These are phyloP conservation scores for Drosophila athabasca DNA, from an alignment of 1,140 invertebrate species.

Conservation along the genomic window DNA sequence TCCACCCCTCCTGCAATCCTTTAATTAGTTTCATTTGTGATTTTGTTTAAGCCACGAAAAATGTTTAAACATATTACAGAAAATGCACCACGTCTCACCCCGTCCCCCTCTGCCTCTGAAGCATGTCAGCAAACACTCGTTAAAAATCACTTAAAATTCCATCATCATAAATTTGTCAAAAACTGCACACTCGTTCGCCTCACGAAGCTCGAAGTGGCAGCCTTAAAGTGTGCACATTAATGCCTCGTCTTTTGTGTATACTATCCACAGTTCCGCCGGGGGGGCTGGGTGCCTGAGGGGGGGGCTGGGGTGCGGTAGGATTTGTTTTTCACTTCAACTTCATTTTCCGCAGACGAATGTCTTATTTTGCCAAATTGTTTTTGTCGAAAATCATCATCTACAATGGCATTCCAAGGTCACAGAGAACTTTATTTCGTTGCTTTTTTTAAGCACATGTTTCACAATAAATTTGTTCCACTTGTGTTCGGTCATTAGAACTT, in stretches of 20 bases:
- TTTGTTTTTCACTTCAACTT: constrained; percentile 24
- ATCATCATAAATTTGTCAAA: constrained; percentile 84
- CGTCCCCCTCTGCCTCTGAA: background rate
- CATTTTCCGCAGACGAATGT: too few species aligned
- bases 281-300: background rate
- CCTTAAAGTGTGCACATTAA: constrained; percentile 45
- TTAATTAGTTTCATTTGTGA: too few species aligned
- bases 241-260: constrained; percentile 37
- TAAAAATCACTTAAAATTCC: constrained; percentile 84
- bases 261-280: constrained; percentile 11
- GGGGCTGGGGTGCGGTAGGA: background rate
- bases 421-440: too few species aligned
- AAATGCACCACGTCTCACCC: constrained; percentile 11
- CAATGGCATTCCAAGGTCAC: too few species aligned
- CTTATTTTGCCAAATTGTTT: too few species aligned
- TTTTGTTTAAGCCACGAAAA: too few species aligned
- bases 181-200: constrained; percentile 37
- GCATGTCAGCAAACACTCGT: constrained; percentile 64
- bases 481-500: too few species aligned
- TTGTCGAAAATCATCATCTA: too few species aligned
- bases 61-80: constrained; percentile 8
- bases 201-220: background rate
- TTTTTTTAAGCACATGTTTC: too few species aligned
- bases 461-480: too few species aligned
- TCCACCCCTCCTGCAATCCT: too few species aligned